phyloP scores from a whole-genome alignment of 2,797 vertebrate species.

The Cuculus canorus region DNA sequence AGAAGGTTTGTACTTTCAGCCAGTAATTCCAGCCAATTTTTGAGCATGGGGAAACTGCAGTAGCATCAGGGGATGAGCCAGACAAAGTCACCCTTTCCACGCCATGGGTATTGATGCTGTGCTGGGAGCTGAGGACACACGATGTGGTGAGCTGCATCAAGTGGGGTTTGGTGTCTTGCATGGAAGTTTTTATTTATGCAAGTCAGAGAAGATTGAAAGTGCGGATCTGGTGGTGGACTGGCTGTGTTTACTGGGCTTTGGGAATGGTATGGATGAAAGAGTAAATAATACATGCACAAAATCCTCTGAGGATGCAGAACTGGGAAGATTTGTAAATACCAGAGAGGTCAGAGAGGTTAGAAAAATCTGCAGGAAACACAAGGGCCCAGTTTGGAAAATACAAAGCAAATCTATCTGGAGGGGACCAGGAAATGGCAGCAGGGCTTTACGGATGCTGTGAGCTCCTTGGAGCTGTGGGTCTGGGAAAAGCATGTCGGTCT shows the following conservation, averaged over 20 bases:
- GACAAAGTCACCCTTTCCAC: rapidly evolving
- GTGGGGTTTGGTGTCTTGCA: neutral
- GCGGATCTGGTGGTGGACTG: neutral
- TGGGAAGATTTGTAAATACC: slow-evolving; percentile 60
- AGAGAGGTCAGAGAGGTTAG: slow-evolving; percentile 60
- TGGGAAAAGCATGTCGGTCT: neutral
- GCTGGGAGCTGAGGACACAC: neutral
- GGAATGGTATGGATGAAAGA: neutral
- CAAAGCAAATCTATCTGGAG: slow-evolving; percentile 47
- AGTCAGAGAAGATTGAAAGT: neutral
- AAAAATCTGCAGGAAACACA: slow-evolving; percentile 21
- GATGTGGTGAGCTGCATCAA: rapidly evolving
- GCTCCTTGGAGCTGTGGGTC: rapidly evolving
- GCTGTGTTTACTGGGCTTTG: neutral
- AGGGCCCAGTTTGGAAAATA: neutral
- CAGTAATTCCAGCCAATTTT: neutral
- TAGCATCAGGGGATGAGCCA: neutral
- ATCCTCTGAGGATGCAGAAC: slow-evolving; percentile 17
- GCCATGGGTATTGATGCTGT: rapidly evolving
- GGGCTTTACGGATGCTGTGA: rapidly evolving
- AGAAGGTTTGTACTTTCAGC: neutral
- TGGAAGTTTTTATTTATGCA: rapidly evolving
- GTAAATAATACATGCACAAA: slow-evolving; percentile 46
- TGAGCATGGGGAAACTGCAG: no score
- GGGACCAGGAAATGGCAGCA: neutral